Conservation (phyloP, 2,888 invertebrate species). For the Lucinisca nassula region DNA sequence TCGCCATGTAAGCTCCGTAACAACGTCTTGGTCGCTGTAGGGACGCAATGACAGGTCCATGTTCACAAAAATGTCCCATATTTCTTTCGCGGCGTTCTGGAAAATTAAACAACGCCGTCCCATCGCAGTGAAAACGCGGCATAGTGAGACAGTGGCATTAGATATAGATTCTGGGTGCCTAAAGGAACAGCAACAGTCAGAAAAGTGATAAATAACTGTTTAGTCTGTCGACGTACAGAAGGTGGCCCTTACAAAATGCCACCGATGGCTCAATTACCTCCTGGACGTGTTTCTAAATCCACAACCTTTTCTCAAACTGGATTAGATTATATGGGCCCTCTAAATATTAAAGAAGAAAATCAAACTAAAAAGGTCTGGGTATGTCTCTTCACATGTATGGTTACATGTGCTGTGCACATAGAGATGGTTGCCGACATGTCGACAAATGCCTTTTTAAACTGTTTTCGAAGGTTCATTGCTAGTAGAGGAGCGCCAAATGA, state of each 20-base stretch:
- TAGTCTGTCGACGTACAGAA: not conserved
- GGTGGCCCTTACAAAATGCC: slow-evolving; percentile 16
- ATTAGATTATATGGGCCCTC: not conserved
- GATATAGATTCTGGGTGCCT: too few relatives aligned
- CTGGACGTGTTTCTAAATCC: not conserved
- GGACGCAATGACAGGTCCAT: too few relatives aligned
- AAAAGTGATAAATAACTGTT: not conserved
- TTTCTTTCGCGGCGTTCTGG: too few relatives aligned
- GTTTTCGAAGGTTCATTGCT: slow-evolving; percentile 9
- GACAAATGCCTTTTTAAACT: not conserved
- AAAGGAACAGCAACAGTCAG: too few relatives aligned
- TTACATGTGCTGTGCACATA: too few relatives aligned
- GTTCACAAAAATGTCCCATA: too few relatives aligned
- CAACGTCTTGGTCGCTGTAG: too few relatives aligned
- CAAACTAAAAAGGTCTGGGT: not conserved
- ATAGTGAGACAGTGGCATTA: too few relatives aligned
- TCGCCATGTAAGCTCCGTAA: too few relatives aligned
- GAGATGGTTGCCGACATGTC: not conserved
- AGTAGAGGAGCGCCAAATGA: not conserved
- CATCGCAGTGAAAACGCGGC: too few relatives aligned
- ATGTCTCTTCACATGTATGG: too few relatives aligned
- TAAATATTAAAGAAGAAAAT: not conserved
- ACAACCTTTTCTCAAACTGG: not conserved
- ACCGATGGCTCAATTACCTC: not conserved
- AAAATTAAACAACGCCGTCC: too few relatives aligned